Evolutionary conservation across 2,113 vertebrate species (phyloP), one percentile per base, ranked within the genome.

Genomic region (Oceanites oceanicus): DNA sequence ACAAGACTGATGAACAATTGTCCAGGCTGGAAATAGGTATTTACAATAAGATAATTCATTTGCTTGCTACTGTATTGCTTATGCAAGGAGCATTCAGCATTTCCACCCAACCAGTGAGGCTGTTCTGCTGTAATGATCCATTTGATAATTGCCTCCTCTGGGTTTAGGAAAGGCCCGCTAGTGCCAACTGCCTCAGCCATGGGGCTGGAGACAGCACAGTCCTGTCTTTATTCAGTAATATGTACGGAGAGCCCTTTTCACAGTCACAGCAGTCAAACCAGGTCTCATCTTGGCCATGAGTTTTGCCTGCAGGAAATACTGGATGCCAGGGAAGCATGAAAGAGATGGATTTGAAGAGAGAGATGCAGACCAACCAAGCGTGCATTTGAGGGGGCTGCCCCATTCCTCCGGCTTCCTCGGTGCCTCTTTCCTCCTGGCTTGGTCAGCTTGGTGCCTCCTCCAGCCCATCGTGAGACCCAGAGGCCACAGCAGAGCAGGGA

Each of bases 131-230:
- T 3, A 45, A 49, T 10, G 45, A 58, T 38, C 53, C 26, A 9
- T 40, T 73, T 82, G 45, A 36, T 53, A 87, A 67, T n/a, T 71
- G 23, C 20, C 30, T 29, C 9, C 14, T 53, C 18, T 67, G 55
- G 38, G 23, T 40, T 70, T 36, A 45, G 36, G 76, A 67, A 74
- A n/a, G 61, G 17, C 22, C 29, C 4, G 1, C 6, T 62, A 49
- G 8, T 50, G 34, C 29, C 65, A 44, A 0, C 11, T 9, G 15
- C 20, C 36, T 61, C 50, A 13, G 0, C 7, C 15, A 1, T 3
- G 70, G 56, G 34, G 32, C 65, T 55, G 49, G 42, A 56, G 36
- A 36, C 44, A 76, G 1, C 29, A 11, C 17, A 55, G 30, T 11
- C 20, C 19, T 52, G 55, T 5, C 13, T 49, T 52, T 62, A 4